Conservation (phyloP, 92 coral and sea anemone genomes). For the Anthopleura xanthogrammica region DNA sequence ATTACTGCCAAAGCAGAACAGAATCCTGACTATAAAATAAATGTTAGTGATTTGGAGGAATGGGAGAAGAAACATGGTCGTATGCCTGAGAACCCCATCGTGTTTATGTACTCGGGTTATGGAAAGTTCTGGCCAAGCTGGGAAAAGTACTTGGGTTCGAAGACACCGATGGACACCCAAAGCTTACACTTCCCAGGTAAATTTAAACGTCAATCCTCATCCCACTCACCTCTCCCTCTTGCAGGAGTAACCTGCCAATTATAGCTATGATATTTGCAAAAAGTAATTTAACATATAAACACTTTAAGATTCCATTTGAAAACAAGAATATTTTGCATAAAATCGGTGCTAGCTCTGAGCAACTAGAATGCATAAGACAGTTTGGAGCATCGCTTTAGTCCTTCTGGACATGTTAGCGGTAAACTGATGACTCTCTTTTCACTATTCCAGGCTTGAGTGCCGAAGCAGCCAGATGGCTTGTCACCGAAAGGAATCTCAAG, state of each 20-base stretch:
- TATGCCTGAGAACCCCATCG: slow-evolving; percentile 42
- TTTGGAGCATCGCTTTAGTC: no score
- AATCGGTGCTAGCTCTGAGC: no score
- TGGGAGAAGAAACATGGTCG: slow-evolving; percentile 59
- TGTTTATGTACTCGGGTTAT: slow-evolving; percentile 53
- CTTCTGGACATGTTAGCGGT: no score
- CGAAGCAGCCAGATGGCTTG: slow-evolving; percentile 49
- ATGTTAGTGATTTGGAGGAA: slow-evolving; percentile 39
- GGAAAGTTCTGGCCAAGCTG: slow-evolving; percentile 39
- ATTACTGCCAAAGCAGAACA: slow-evolving; percentile 58
- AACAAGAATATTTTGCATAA: no score
- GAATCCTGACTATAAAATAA: slow-evolving; percentile 27
- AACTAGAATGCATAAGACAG: no score
- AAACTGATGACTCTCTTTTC: no score
- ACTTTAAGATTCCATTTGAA: no score
- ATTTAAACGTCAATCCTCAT: no score
- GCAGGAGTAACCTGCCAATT: no score
- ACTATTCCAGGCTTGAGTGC: slow-evolving; percentile 33
- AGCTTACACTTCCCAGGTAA: slow-evolving; percentile 25
- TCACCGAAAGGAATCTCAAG: slow-evolving; percentile 38
- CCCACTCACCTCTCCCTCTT: neutral
- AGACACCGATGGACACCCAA: slow-evolving; percentile 2
- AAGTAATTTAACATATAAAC: no score
- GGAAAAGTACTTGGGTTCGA: slow-evolving; percentile 29
- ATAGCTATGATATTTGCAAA: no score